Evolutionary conservation across 35 echinoderm and acorn worm genomes (phyloP), one percentile per base, ranked within the genome.

Genomic region (Ophiothrix spiculata): DNA sequence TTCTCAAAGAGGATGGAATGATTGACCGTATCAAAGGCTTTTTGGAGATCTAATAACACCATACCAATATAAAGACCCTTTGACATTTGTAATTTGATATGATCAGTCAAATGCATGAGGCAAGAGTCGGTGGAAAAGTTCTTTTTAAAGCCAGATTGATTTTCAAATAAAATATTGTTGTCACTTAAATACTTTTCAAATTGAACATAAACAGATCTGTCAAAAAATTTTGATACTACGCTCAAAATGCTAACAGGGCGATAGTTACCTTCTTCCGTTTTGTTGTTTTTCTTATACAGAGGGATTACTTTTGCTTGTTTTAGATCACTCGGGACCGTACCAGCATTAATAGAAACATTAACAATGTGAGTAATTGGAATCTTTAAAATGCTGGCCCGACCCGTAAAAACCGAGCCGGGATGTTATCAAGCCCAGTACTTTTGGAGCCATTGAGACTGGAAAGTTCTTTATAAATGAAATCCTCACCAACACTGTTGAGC

Each of bases 41-140:
- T 86, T 74, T 75, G 84, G 2, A 86, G 39, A 76, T 86, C 73
- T 33, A 84, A 49, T 38, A 38, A 37, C 6, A 86, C 36, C 64
- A 76, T 76, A 75, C 84, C 63, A 38, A 35, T 86, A 86, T 86
- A 76, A 86, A 76, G 75, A 31, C 84, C 84, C 28, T 21, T 76
- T 0, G 34, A 64, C 45, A 37, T 76, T 39, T 86, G 60, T 28
- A 25, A 38, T 38, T 31, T 35, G 40, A 86, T 76, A 39, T 86
- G 40, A 60, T 86, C 64, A 8, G 84, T 86, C 1, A 86, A 29
- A 16, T 75, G 73, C 75, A 60, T 86, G 13, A 86, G 77, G 39
- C 64, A 74, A 10, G 84, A 39, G n/a, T 85, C 83, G 23, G 83
- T 85, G 35, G 37, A 86, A 39, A 74, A 86, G 23, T 8, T 15